A percentile compares a stretch with the other conserved stretches of the same genome.
These are phyloP conservation scores for Xiphophorus hellerii DNA, from an alignment of 2,113 vertebrate species.

Conservation along the genomic window DNA sequence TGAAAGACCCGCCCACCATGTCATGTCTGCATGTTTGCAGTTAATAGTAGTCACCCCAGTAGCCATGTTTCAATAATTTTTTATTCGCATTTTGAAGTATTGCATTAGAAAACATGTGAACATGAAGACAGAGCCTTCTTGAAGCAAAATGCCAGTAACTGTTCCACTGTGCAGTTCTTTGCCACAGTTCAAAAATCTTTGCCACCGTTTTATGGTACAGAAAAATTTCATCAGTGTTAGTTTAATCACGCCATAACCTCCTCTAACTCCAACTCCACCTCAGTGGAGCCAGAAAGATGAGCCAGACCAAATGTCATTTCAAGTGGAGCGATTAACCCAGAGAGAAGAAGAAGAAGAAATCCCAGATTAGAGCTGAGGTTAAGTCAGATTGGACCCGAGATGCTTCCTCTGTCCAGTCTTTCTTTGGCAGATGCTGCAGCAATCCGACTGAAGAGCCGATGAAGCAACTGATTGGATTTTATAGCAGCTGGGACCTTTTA, in stretches of 20 bases:
- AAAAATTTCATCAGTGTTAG: not conserved
- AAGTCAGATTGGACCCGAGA: not conserved
- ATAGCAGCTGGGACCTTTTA: not conserved
- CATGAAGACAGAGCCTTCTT: no score
- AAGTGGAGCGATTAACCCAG: not conserved
- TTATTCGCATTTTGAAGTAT: no score
- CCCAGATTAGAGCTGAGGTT: not conserved
- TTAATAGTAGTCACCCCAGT: no score
- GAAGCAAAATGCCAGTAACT: no score
- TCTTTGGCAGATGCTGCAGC: constrained; percentile 8
- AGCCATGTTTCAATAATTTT: no score
- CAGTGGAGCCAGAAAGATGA: not conserved
- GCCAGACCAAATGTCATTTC: not conserved
- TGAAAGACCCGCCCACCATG: no score
- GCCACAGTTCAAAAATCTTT: no score
- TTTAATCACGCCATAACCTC: not conserved
- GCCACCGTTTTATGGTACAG: not conserved
- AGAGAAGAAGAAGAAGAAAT: not conserved
- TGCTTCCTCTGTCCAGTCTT: not conserved
- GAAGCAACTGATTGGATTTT: not conserved
- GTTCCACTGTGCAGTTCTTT: no score
- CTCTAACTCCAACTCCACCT: not conserved
- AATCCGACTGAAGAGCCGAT: not conserved
- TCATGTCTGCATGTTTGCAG: no score
- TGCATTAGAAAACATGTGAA: no score